Conservation (phyloP, 2,888 invertebrate genomes). For the Alentia gelatinosa region DNA sequence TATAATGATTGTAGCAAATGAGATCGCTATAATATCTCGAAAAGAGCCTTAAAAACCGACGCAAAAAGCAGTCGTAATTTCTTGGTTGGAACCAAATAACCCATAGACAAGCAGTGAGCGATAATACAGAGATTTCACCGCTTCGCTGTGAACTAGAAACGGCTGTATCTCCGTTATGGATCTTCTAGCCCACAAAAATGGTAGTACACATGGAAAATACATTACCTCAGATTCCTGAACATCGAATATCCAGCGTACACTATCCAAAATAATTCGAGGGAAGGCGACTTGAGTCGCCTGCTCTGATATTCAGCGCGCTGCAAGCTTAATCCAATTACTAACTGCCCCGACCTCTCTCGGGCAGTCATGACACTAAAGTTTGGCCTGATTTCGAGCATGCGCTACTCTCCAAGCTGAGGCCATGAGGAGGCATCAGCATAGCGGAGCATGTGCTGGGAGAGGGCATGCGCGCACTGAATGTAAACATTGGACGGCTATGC, state of each 20-base stretch:
- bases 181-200: background rate
- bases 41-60: conserved; percentile 4
- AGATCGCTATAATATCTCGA: background rate
- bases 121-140: background rate
- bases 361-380: conserved; percentile 45
- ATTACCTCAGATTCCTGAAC: conserved; percentile 30
- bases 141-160: background rate
- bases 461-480: background rate
- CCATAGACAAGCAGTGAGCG: conserved; percentile 7
- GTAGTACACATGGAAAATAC: background rate
- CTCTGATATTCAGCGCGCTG: conserved; percentile 16
- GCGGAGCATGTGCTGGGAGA: background rate
- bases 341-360: conserved; percentile 31
- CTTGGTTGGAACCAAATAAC: background rate
- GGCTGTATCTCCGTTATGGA: background rate
- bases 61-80: conserved; percentile 27
- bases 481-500: conserved; percentile 3
- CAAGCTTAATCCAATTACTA: conserved; percentile 40
- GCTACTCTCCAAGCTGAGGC: background rate
- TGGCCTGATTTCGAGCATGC: conserved; percentile 42
- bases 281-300: background rate
- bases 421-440: background rate
- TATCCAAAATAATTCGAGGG: background rate
- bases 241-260: conserved; percentile 31
- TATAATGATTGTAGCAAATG: background rate